Conservation (phyloP, 2,113 vertebrate genomes). For the Nyctibius bracteatus region DNA sequence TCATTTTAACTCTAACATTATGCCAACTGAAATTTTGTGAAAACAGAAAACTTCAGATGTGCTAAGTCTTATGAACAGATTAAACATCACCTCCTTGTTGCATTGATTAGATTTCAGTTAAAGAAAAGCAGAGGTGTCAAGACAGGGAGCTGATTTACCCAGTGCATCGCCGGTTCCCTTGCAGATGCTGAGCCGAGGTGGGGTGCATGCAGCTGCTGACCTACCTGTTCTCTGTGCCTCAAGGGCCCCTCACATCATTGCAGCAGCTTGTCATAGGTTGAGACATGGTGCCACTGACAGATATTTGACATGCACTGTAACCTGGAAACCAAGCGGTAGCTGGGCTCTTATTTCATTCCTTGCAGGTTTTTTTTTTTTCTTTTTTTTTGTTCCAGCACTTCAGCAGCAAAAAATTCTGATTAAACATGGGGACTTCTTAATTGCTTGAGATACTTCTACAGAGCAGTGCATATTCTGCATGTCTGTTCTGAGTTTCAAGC, state of each 20-base stretch:
- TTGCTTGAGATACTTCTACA: slow-evolving; percentile 63
- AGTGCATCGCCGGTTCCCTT: neutral
- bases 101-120: neutral
- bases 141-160: neutral
- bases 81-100: slow-evolving; percentile 18
- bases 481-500: slow-evolving; percentile 58
- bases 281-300: slow-evolving; percentile 68
- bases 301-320: slow-evolving; percentile 68
- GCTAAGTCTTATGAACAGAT: slow-evolving; percentile 8
- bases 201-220: slow-evolving; percentile 62
- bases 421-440: slow-evolving; percentile 50
- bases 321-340: slow-evolving; percentile 67
- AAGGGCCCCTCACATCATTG: slow-evolving; percentile 69
- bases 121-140: neutral
- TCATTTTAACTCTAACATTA: neutral
- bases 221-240: slow-evolving; percentile 77
- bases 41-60: slow-evolving; percentile 37
- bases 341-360: slow-evolving; percentile 70
- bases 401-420: slow-evolving; percentile 63
- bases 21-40: neutral
- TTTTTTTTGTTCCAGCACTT: slow-evolving; percentile 69
- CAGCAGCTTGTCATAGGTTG: slow-evolving; percentile 66
- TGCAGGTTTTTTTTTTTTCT: slow-evolving; percentile 31
- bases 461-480: slow-evolving; percentile 29
- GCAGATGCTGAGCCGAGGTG: neutral